Base-by-base conservation (phyloP, 2,113 vertebrate species). In the Todiramphus chloris region DNA sequence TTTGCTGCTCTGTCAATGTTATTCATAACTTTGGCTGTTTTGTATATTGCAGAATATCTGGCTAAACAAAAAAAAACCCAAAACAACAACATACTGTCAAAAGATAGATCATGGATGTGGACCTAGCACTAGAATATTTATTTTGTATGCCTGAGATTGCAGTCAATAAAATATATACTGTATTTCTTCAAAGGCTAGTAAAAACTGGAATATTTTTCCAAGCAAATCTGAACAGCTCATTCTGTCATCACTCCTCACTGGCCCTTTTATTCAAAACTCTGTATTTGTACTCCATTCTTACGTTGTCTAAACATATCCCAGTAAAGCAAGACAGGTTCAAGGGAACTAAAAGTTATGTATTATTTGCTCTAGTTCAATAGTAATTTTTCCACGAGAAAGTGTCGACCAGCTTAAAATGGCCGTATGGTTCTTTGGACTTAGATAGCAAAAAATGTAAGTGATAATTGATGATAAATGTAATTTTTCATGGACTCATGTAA, bases 341-440 rank as follows among this genome's bases (percentile, higher is more conserved):
- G 14, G 30, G 11, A 74, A 25, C 17, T 58, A 66, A 53, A 66
- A 69, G 6, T 35, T 23, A 13, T 13, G 6, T 43, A 14, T 64
- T 60, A 39, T 81, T 81, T 77, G 11, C 25, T 78, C 6, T 62
- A 74, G 53, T 19, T 58, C 9, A 64, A 58, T 30, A 74, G 39
- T 30, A 77, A 8, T 58, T 46, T 75, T 91, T 68, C 41, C 43
- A 28, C 30, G n/a, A 73, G 24, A 46, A 91, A 64, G 3, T 41
- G 30, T 76, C 37, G 53, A 72, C 21, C n/a, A 63, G 3, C 14
- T 17, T 8, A 46, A 89, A 83, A 63, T 60, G 23, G 20, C 23
- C 27, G 9, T 0, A 0, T 10, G 33, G 3, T 11, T 75, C 43
- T 83, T 59, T 2, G 3, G 14, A 31, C 50, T 51, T 55, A 25